A percentile compares a stretch with the other conserved stretches of the same genome.
Conservation (phyloP, 35 echinoderm and acorn worm species). For the Holothuria glaberrima region DNA sequence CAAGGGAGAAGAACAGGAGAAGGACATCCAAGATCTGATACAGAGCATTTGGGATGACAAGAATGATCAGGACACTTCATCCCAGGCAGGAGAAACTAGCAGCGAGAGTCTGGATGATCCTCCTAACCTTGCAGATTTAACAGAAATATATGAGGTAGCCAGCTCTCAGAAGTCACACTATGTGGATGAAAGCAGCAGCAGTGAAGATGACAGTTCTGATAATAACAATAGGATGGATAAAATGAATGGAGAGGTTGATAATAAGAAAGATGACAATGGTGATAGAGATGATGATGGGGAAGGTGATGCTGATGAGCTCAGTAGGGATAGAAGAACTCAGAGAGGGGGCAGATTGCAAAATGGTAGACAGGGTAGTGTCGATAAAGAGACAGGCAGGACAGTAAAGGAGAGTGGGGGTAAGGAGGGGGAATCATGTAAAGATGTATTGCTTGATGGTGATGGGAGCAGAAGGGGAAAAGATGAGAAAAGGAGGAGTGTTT, state of each 20-base stretch:
- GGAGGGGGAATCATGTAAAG: background rate
- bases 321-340: background rate
- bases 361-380: background rate
- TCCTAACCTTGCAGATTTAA: conserved; percentile 6
- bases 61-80: background rate
- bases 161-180: background rate
- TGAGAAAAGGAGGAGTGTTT: too few species aligned
- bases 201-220: too few species aligned
- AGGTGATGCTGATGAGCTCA: background rate
- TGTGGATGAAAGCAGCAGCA: too few species aligned
- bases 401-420: background rate
- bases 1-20: background rate
- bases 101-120: background rate
- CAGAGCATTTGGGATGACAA: conserved; percentile 25
- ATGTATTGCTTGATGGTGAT: too few species aligned
- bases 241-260: background rate
- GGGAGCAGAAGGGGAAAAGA: too few species aligned
- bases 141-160: conserved; percentile 21
- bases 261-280: background rate
- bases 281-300: background rate
- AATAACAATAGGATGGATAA: background rate
- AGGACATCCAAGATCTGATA: conserved; percentile 32
- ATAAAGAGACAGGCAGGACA: background rate
- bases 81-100: background rate
- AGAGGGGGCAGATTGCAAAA: background rate